A percentile compares a stretch with the other conserved stretches of the same genome.
Conservation (phyloP, 2,113 vertebrate species). For the Proterorhinus semilunaris region DNA sequence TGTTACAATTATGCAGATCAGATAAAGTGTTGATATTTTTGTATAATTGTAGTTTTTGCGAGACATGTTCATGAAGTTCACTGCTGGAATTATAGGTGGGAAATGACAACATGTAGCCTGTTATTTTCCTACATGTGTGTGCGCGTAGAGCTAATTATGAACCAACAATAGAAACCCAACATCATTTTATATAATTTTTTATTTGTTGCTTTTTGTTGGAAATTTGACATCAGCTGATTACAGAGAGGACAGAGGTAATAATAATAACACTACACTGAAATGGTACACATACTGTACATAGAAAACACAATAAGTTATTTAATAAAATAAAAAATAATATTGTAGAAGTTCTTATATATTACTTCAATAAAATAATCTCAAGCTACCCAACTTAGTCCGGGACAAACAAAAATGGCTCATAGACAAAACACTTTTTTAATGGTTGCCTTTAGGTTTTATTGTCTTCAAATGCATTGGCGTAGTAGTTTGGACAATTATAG, state of each 20-base stretch:
- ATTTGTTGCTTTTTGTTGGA: slow-evolving; percentile 69
- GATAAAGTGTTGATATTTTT: too few species aligned
- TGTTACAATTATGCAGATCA: too few species aligned
- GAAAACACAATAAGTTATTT: slow-evolving; percentile 72
- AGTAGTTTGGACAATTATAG: slow-evolving; percentile 49
- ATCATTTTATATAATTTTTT: slow-evolving; percentile 66
- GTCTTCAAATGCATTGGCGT: slow-evolving; percentile 50
- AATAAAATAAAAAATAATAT: slow-evolving; percentile 74
- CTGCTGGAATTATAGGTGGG: too few species aligned
- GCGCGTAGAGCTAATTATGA: too few species aligned
- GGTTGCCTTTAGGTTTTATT: slow-evolving; percentile 64
- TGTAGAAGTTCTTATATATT: slow-evolving; percentile 67
- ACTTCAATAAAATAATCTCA: slow-evolving; percentile 68
- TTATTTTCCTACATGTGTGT: too few species aligned
- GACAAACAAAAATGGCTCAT: slow-evolving; percentile 63
- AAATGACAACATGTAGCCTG: too few species aligned
- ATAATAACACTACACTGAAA: slow-evolving; percentile 39
- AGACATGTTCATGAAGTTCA: too few species aligned
- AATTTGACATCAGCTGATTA: slow-evolving; percentile 72
- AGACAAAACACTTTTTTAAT: slow-evolving; percentile 45
- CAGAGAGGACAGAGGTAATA: slow-evolving; percentile 66
- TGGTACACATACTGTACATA: slow-evolving; percentile 72
- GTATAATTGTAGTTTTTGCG: too few species aligned
- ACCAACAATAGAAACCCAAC: slow-evolving; percentile 2
- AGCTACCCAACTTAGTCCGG: slow-evolving; percentile 59